Evolutionary conservation across 2,797 vertebrate species (phyloP), one percentile per base, ranked within the genome.

Genomic region (Chelidonichthys spinosus): DNA sequence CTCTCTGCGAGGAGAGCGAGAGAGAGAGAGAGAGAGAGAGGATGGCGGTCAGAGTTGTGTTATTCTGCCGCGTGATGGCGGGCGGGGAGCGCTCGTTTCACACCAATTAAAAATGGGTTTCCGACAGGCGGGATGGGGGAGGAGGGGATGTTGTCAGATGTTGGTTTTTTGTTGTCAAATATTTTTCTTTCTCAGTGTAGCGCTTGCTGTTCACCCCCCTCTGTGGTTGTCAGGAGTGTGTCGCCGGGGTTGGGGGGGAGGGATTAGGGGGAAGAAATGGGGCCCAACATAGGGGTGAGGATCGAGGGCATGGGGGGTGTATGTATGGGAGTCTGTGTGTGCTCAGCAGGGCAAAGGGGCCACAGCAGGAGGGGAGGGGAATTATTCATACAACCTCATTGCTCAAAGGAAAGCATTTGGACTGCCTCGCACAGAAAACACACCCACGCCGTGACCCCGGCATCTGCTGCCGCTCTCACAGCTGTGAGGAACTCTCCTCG

Each of bases 391-490:
- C 60, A 74, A 74, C 63, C 74, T 87, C 60, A 65, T 7, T 75
- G 72, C 77, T 93, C 89, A 93, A 90, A 90, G 81, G 78, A 88
- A 87, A 84, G 84, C 81, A 92, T 90, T 87, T 70, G 89, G 66
- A 83, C 75, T 82, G 81, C 71, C 65, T 46, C 79, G 36, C 76
- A 78, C 54, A 65, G 70, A 83, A 73, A 78, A 67, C 77, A 80
- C 86, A 72, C 82, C 79, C 81, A 85, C 68, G 47, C 79, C 60
- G n/a, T 92, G 93, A 94, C 93, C 93, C 82, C 69, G 62, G 83
- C 93, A 93, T 93, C 93, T 94, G 93, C 83, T 85, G 74, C 87
- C 55, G 84, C 82, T 85, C 77, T 40, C 85, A 76, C 86, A 86
- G 90, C 91, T 90, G 89, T 83, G 88, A 88, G 83, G 72, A 81